A percentile compares a stretch with the other conserved stretches of the same genome.
phyloP scores from a whole-genome alignment of 1,140 invertebrate genomes.

The Nautilus pompilius region DNA sequence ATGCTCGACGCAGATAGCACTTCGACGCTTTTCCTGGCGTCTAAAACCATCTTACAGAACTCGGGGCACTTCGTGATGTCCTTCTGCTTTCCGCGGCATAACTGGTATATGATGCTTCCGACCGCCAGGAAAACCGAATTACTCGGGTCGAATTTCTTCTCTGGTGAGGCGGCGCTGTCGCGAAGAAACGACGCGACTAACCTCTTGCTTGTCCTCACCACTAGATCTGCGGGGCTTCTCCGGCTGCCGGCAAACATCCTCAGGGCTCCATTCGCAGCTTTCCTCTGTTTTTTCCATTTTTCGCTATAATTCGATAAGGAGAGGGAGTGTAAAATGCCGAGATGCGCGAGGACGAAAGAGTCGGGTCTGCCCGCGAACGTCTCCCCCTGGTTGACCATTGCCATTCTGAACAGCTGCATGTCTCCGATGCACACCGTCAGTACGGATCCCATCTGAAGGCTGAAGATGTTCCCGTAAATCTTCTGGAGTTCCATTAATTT shows the following conservation, averaged over 20 bases:
- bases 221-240: constrained; percentile 12
- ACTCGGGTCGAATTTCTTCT: constrained; percentile 17
- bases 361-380: constrained; percentile 25
- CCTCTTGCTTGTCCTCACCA: constrained; percentile 12
- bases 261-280: constrained; percentile 17
- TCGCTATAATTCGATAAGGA: constrained; percentile 12
- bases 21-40: no score
- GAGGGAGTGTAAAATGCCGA: constrained; percentile 7
- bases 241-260: constrained; percentile 8
- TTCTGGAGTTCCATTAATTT: constrained; percentile 10
- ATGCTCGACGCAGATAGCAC: no score
- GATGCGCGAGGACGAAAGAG: constrained; percentile 9
- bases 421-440: constrained; percentile 27
- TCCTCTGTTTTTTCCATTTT: constrained; percentile 13
- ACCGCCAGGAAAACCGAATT: constrained; percentile 7
- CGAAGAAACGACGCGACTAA: constrained; percentile 9
- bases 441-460: constrained; percentile 24
- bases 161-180: no score
- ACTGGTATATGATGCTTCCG: constrained; percentile 22
- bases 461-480: constrained; percentile 30
- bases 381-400: constrained; percentile 17
- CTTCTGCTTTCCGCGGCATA: constrained; percentile 26
- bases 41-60: no score
- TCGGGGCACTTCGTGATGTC: no score
- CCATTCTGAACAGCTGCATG: constrained; percentile 16